Evolutionary conservation across 2,888 invertebrate species (phyloP).

Genomic region (Pristionchus japonicus): DNA sequence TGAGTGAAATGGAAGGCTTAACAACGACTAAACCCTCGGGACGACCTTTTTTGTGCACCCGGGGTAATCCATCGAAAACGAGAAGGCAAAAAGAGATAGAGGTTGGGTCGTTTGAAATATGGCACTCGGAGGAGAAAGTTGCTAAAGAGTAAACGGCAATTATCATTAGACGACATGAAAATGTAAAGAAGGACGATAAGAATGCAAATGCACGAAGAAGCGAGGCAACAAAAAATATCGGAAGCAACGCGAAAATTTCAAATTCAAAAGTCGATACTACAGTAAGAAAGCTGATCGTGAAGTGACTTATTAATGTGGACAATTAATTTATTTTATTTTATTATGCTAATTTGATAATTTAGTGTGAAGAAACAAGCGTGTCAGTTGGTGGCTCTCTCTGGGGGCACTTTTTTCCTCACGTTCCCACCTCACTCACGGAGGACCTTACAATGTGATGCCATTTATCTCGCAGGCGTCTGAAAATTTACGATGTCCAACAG

Average conservation of each 20-base stretch:
- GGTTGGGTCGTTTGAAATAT: constrained; percentile 11
- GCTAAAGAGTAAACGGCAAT: background rate
- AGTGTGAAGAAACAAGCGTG: background rate
- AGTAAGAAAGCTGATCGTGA: no score
- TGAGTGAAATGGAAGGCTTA: background rate
- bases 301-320: no score
- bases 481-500: constrained; percentile 13
- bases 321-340: background rate
- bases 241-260: background rate
- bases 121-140: background rate
- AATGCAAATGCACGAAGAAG: background rate
- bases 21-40: background rate
- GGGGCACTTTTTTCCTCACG: constrained; percentile 34
- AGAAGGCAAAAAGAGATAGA: constrained; percentile 11
- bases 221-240: background rate
- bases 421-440: constrained; percentile 28
- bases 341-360: background rate
- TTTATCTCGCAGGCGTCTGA: constrained; percentile 3
- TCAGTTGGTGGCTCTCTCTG: constrained; percentile 11
- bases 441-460: constrained; percentile 15
- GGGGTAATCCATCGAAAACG: constrained; percentile 1
- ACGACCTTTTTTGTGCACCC: background rate
- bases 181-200: background rate
- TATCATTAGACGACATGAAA: background rate
- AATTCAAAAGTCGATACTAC: no score